phyloP scores from a whole-genome alignment of 2,797 vertebrate species.

The Poeciliopsis infans region DNA sequence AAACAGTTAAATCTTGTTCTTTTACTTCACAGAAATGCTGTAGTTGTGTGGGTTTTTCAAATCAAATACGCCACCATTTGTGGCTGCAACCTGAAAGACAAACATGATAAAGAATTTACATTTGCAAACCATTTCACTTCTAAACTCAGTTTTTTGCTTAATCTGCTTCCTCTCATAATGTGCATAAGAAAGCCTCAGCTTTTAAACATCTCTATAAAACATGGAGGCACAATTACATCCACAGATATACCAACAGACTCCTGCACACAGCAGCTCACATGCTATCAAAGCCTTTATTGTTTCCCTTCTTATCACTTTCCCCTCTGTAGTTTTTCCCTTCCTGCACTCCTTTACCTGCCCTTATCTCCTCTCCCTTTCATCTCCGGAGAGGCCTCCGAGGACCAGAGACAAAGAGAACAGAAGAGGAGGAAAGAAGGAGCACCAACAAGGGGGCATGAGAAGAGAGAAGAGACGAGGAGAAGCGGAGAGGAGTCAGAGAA shows the following conservation, averaged over 20 bases:
- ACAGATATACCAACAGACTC: constrained; percentile 14
- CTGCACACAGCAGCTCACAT: constrained; percentile 41
- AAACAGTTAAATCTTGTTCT: neutral
- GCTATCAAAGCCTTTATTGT: constrained; percentile 73
- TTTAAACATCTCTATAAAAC: constrained; percentile 5
- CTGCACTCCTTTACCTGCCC: constrained; percentile 74
- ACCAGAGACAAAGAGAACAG: constrained; percentile 55
- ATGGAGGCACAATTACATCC: constrained; percentile 9
- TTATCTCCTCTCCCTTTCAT: constrained; percentile 74
- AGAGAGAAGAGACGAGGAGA: constrained; percentile 19
- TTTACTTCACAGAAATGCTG: neutral
- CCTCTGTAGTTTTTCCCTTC: constrained; percentile 66
- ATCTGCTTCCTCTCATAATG: constrained; percentile 12
- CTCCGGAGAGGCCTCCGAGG: constrained; percentile 61
- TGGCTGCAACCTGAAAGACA: neutral
- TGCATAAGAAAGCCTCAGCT: neutral
- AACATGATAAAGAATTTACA: neutral
- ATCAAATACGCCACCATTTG: neutral
- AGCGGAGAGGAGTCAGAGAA: constrained; percentile 48
- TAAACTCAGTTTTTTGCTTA: neutral
- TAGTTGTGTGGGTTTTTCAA: neutral
- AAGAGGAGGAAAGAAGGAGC: constrained; percentile 51
- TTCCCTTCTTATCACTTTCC: constrained; percentile 72
- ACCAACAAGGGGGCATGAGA: constrained; percentile 63
- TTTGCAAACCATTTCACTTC: neutral